These are phyloP conservation scores for Dermochelys coriacea DNA, from an alignment of 2,797 vertebrate genomes.

Conservation along the genomic window DNA sequence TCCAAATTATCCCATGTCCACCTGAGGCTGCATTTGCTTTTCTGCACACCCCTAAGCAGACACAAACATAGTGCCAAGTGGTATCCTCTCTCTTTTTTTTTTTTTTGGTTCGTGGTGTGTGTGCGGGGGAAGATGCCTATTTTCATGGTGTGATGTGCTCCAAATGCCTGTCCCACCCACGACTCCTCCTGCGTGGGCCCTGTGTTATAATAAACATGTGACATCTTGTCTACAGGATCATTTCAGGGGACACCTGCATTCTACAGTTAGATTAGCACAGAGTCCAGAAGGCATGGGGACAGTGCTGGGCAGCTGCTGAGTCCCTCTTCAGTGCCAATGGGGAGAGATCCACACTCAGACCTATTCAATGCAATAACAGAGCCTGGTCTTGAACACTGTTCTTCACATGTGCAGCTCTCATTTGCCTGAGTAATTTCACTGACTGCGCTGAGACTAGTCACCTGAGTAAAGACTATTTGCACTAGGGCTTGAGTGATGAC, in stretches of 20 bases:
- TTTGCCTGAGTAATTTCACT: not conserved
- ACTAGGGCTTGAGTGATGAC: not conserved
- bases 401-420: not conserved
- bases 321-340: not conserved
- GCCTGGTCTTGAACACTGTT: not conserved
- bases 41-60: not conserved
- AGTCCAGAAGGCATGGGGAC: not conserved
- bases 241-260: not conserved
- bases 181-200: not conserved
- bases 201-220: too few relatives aligned
- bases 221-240: too few relatives aligned
- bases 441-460: not conserved
- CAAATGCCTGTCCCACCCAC: not conserved
- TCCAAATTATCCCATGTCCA: not conserved
- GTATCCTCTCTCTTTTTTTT: not conserved
- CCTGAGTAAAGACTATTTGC: not conserved
- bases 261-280: not conserved
- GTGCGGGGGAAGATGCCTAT: not conserved
- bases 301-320: not conserved
- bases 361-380: not conserved
- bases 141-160: not conserved
- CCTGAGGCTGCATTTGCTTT: not conserved
- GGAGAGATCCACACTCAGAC: accelerated
- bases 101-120: too few relatives aligned
- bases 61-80: not conserved